Evolutionary conservation across 2,113 vertebrate species (phyloP), one percentile per base, ranked within the genome.

Genomic region (cattle (Bos taurus)): DNA sequence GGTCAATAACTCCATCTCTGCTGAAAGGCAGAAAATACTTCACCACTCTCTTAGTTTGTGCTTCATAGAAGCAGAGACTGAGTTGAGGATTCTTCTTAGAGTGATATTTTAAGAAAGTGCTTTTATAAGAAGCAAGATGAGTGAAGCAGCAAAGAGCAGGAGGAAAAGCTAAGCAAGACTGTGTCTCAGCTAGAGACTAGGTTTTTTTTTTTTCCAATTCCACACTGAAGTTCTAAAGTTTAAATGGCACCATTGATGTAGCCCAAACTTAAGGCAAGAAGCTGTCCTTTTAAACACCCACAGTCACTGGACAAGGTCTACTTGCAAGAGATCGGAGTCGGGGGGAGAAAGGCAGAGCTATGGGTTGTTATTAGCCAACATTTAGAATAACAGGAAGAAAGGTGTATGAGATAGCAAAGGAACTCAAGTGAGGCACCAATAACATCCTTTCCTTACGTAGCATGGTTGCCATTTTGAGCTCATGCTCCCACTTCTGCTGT

Each of bases 341-440:
- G 5, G 28, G 26, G 25, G 43, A 92, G 30, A 90, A 89, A 48
- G 19, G 4, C 26, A 30, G 7, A 52, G 19, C 15, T 57, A 13
- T 26, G 26, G 9, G 26, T 50, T 71, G 2, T 50, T 59, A 60
- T 23, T 67, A 57, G 11, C 1, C n/a, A 87, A n/a, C 9, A 48
- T 60, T 91, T 30, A 56, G 13, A 78, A 80, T 12, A 59, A 4
- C n/a, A 82, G 23, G 13, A 67, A 93, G 33, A 50, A 88, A 25
- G 2, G 1, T 13, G 0, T 2, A 30, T 17, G 6, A 5, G 23
- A 62, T 28, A 4, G 26, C 10, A 74, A 48, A 95, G 50, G 7
- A 4, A 91, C 2, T 4, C 21, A 1, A 7, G 7, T 26, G 16
- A 57, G 25, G 10, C n/a, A 87, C 13, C 6, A 62, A 5, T 13